Evolutionary conservation across 2,113 vertebrate species (phyloP).

Genomic region (Lagopus leucura): DNA sequence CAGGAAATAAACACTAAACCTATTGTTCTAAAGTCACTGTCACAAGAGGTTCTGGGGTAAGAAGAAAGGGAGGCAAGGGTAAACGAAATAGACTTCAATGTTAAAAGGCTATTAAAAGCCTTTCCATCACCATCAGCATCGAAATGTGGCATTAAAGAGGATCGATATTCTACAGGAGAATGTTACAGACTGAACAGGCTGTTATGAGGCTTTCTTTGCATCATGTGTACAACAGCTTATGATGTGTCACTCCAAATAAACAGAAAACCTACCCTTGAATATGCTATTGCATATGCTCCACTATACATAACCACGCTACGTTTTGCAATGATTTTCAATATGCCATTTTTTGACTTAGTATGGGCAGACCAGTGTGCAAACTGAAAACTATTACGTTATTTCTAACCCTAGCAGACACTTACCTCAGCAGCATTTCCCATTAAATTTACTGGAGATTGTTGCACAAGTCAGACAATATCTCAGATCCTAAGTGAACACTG

Average conservation of each 20-base stretch:
- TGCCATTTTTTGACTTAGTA: neutral
- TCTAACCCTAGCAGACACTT: neutral
- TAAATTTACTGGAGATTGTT: neutral
- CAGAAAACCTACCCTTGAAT: neutral
- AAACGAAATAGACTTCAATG: neutral
- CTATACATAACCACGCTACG: neutral
- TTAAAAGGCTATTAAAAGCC: constrained; percentile 41
- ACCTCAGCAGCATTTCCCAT: neutral
- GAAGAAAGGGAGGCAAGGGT: neutral
- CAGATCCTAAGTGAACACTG: neutral
- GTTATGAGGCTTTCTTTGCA: neutral
- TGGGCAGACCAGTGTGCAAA: neutral
- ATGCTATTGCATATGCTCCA: neutral
- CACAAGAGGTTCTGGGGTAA: neutral
- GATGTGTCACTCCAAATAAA: neutral
- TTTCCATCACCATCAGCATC: neutral
- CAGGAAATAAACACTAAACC: constrained; percentile 45
- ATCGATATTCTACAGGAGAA: constrained; percentile 34
- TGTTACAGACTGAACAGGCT: neutral
- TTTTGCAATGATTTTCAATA: neutral
- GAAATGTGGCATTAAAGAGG: constrained; percentile 3
- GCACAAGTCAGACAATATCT: neutral
- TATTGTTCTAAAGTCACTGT: constrained; percentile 28
- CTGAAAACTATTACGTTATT: neutral
- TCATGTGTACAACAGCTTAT: neutral